These are phyloP conservation scores for Lemur catta DNA, from an alignment of 2,797 vertebrate genomes.

Conservation along the genomic window DNA sequence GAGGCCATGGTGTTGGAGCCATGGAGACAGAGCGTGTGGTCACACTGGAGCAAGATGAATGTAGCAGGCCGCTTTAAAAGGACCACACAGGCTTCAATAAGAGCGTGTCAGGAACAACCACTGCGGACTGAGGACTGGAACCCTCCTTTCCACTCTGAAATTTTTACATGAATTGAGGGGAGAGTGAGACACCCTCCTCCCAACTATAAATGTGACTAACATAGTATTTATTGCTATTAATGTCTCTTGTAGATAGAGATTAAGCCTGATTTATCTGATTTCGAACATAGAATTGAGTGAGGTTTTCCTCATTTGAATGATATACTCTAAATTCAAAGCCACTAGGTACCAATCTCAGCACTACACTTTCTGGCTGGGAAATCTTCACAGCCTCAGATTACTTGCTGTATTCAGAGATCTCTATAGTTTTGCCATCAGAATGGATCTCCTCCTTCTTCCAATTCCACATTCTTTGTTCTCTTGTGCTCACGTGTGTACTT, in stretches of 20 bases:
- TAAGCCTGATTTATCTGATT: background rate
- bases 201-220: background rate
- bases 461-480: background rate
- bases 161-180: background rate
- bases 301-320: background rate
- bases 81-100: background rate
- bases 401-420: background rate
- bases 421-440: background rate
- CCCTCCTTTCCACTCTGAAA: background rate
- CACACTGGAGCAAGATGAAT: background rate
- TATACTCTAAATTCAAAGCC: background rate
- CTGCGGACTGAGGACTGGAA: background rate
- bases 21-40: background rate
- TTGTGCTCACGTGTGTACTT: background rate
- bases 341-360: background rate
- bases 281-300: background rate
- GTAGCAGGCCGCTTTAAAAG: background rate
- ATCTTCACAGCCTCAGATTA: background rate
- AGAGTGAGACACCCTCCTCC: background rate
- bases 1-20: background rate
- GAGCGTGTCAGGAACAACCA: background rate
- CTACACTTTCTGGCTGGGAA: background rate
- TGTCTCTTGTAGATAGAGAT: background rate
- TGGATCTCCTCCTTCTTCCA: background rate
- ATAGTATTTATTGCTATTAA: background rate